Evolutionary conservation across 2,113 vertebrate genomes (phyloP), one percentile per base, ranked within the genome.

Genomic region (Puffinus mauretanicus): DNA sequence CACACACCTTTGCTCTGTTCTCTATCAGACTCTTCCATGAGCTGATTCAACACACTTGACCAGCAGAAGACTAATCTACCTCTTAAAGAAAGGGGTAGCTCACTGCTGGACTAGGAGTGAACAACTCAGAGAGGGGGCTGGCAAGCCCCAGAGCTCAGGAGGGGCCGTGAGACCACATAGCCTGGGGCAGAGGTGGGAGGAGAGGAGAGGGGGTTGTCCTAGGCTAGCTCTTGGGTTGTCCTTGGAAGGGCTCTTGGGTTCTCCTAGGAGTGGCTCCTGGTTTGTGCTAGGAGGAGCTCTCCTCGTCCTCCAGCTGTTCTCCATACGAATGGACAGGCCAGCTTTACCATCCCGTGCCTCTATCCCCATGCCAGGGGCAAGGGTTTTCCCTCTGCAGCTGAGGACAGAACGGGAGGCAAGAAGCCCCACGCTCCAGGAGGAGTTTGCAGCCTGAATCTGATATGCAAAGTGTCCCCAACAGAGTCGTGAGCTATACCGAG

Each of bases 391-490:
- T 80, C 52, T 75, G n/a, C 46, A 40, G 9, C 16, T 75, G 27
- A 27, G 47, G 58, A 76, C 19, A 93, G 44, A 89, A 69, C 3
- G 2, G 6, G 20, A 91, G 11, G 27, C 42, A 79, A 82, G 61
- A 91, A 91, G 27, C 10, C 62, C 29, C 24, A 20, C 0, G 0
- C 7, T 24, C 38, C 70, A 82, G 80, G 17, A 54, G 51, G 47
- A 71, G 36, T 34, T 36, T 67, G 32, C 36, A 95, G 46, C 71
- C 71, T 75, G 47, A 73, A 49, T 71, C 42, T 86, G 49, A 46
- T 36, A 42, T 0, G 4, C 19, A 73, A 80, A 85, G 3, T 26
- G 25, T 66, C 57, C 73, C 52, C n/a, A 67, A 0, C 0, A 7
- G 36, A 40, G 36, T 24, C 2, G 1, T 16, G 54, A 67, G 27